Evolutionary conservation across 2,113 vertebrate species (phyloP).

Genomic region (Amazona vittata): DNA sequence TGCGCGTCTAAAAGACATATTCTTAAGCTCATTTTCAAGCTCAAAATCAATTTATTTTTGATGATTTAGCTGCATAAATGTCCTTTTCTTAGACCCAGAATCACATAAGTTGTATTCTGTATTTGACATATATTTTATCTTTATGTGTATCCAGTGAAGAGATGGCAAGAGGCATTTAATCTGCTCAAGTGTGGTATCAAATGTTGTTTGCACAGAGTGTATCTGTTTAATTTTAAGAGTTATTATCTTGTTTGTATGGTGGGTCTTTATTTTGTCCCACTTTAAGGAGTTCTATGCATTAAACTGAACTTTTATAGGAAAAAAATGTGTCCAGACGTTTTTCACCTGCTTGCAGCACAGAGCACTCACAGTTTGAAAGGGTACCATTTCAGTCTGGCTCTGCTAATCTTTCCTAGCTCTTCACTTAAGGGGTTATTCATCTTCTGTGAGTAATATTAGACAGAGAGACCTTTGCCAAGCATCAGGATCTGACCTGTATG

Average conservation of each 20-base stretch:
- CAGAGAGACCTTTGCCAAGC: background rate
- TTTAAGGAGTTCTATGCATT: background rate
- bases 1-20: background rate
- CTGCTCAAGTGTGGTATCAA: accelerated
- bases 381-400: background rate
- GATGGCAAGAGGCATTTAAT: background rate
- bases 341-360: background rate
- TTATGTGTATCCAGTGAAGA: background rate
- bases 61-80: background rate
- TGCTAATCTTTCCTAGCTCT: background rate
- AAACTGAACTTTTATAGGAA: background rate
- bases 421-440: background rate
- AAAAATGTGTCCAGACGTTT: background rate
- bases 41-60: background rate
- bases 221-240: background rate
- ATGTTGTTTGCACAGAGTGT: background rate
- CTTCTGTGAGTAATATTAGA: background rate
- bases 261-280: background rate
- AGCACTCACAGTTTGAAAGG: background rate
- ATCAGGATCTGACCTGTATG: background rate
- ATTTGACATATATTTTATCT: background rate
- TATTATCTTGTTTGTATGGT: background rate
- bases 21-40: background rate
- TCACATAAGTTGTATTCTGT: accelerated
- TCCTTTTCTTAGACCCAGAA: background rate